Conservation (phyloP, 2,888 invertebrate genomes). For the Drosophila monieri region DNA sequence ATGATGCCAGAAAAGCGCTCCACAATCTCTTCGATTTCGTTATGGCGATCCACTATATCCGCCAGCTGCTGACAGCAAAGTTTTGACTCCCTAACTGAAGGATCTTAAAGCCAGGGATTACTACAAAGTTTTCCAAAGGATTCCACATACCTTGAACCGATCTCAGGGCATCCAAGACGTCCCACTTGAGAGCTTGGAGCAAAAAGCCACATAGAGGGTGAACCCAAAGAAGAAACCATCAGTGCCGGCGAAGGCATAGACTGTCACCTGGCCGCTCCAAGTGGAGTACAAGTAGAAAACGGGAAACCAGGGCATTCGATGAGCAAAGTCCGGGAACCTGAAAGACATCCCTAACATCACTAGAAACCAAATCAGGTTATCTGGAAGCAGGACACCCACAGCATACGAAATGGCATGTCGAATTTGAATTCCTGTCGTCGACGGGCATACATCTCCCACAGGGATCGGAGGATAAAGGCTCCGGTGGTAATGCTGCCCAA, state of each 20-base stretch:
- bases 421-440: constrained; percentile 55
- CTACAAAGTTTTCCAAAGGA: background rate
- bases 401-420: constrained; percentile 69
- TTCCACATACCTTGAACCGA: constrained; percentile 29
- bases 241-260: constrained; percentile 64
- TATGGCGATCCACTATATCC: constrained; percentile 62
- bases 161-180: constrained; percentile 41
- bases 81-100: constrained; percentile 14
- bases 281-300: constrained; percentile 61
- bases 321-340: constrained; percentile 55
- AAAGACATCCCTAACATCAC: background rate
- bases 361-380: too few relatives aligned
- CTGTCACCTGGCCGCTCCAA: constrained; percentile 69
- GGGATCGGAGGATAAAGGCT: constrained; percentile 62
- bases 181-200: constrained; percentile 45
- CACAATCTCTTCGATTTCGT: constrained; percentile 60
- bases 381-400: constrained; percentile 33
- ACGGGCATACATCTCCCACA: constrained; percentile 62
- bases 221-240: constrained; percentile 69
- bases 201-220: constrained; percentile 60
- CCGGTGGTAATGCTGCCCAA: constrained; percentile 61
- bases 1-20: constrained; percentile 57
- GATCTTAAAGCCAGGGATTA: constrained; percentile 4
- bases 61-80: constrained; percentile 53
- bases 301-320: constrained; percentile 58